Base-by-base conservation (phyloP, 2,113 vertebrate species). In the Hyaena hyaena region DNA sequence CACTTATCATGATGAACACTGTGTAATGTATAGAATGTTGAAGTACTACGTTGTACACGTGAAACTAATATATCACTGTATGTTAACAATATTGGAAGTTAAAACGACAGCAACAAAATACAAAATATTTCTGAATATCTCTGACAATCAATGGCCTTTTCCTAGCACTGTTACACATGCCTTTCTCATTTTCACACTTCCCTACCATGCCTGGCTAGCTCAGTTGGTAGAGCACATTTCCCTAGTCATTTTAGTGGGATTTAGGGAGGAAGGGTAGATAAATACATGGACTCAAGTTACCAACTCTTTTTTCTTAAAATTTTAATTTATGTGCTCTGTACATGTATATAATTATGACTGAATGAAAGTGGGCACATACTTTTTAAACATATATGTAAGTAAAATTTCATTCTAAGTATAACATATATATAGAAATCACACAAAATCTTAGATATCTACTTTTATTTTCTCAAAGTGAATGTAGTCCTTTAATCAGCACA, bases 401-500 rank as follows among this genome's bases (percentile, higher is more conserved):
- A 61, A 69, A 84, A 92, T 33, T 93, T 89, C 55, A 88, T 50
- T 88, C 45, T 28, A 92, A 21, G 10, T 58, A 48, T 53, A 43
- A 43, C 23, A 80, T 88, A 33, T 17, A 23, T 35, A 39, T 33
- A 74, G 45, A 86, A 66, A 61, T 43, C 3, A 88, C 14, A 74
- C 35, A 88, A 88, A 10, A 82, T 88, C 39, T 69, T 87, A 73
- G 53, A 12, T 58, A 74, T 94, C 55, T 88, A 55, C 73, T 66
- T 85, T 94, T 94, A 69, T 86, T 84, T 90, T 87, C 71, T 84
- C 80, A 77, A 55, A 82, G 55, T 81, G 26, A 96, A 61, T 31
- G 15, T 14, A 65, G 21, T 12, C 0, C 53, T 65, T 88, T 55
- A 85, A 33, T 10, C 10, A 82, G 58, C 43, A 87, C 31, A 39